Evolutionary conservation across 2,113 vertebrate genomes (phyloP), one percentile per base, ranked within the genome.

Genomic region (Thymallus thymallus): DNA sequence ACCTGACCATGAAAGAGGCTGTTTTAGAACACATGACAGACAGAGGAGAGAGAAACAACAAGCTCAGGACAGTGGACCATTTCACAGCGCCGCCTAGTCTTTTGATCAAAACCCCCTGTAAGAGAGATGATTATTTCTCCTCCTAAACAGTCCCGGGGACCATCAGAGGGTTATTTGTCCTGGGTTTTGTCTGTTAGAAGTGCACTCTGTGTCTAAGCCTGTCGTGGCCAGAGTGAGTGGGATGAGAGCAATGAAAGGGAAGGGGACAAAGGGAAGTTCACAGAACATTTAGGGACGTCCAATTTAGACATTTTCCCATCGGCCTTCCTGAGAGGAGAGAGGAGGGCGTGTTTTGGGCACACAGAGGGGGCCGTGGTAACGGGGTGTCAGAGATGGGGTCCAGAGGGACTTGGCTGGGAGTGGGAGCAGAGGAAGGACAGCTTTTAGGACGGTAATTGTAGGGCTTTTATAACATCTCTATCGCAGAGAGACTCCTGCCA

Each of bases 191-290:
- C 71, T 84, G 63, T 80, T 77, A 84, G 75, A 82, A 87, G 86
- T 84, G 84, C 88, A 82, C 86, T 90, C 88, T 85, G 80, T 78
- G 65, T 71, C 81, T 79, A 65, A 83, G 75, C 82, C 85, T 78
- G 80, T 80, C 85, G 78, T 85, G 72, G 80, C 74, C 68, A 16
- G 62, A 72, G 72, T 72, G 76, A 80, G 78, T 73, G 70, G 74
- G 68, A 85, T 45, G 60, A 73, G 61, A 51, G 81, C 91, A 89
- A 91, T 92, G 88, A 93, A 92, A 92, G 91, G 81, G 67, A 62
- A 29, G 60, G 71, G 73, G 81, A 66, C 76, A 82, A 86, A 85
- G 84, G 85, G 88, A 90, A 88, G 88, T 82, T 90, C 84, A 84
- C 60, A 72, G 20, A 82, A 80, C 81, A 89, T 90, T 91, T 85